Evolutionary conservation across 2,113 vertebrate species (phyloP).

Genomic region (Malurus elegans): DNA sequence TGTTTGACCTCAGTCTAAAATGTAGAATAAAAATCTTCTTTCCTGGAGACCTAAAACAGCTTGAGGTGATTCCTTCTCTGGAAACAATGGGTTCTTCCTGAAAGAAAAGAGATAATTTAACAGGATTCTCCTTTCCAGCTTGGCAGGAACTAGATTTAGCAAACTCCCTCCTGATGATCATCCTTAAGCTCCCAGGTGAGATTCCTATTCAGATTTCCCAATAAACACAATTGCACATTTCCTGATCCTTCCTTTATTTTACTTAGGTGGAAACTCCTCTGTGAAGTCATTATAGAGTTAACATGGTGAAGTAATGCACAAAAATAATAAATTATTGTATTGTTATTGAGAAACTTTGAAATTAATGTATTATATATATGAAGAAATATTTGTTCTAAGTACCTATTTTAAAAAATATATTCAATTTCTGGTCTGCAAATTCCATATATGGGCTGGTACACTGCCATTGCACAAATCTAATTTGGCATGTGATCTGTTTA

Average conservation of each 20-base stretch:
- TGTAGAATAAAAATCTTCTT: not conserved
- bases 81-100: not conserved
- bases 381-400: not conserved
- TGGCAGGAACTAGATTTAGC: not conserved
- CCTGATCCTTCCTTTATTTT: not conserved
- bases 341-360: not conserved
- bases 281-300: not conserved
- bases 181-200: not conserved
- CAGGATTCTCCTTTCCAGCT: not conserved
- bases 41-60: not conserved
- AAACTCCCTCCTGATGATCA: not conserved
- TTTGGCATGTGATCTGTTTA: constrained; percentile 3
- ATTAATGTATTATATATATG: not conserved
- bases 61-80: not conserved
- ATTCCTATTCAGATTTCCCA: not conserved
- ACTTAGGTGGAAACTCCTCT: not conserved
- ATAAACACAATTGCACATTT: not conserved
- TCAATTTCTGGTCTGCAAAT: not conserved
- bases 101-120: not conserved
- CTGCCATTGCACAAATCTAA: not conserved
- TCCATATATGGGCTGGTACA: not conserved
- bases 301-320: not conserved
- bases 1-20: not conserved
- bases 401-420: not conserved
- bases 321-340: not conserved